phyloP scores from a whole-genome alignment of 2,113 vertebrate genomes.

The Grammomys surdaster region DNA sequence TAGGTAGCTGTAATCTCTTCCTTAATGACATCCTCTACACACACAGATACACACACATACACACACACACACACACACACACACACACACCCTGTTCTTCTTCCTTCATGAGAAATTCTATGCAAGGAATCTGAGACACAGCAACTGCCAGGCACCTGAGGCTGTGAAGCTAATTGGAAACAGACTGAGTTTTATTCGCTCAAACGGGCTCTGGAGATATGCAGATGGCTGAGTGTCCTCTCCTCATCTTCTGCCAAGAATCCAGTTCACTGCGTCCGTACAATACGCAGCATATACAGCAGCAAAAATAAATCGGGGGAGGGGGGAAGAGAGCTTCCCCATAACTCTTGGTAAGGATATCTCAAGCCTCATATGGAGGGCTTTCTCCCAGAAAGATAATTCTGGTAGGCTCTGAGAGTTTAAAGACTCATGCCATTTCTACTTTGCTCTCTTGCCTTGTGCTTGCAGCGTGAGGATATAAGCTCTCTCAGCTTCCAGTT shows the following conservation, averaged over 20 bases:
- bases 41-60: too few species aligned
- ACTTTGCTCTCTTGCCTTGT: too few species aligned
- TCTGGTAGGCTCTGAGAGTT: background rate
- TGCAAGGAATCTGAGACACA: background rate
- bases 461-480: background rate
- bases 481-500: background rate
- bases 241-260: background rate
- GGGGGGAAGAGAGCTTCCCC: background rate
- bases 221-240: background rate
- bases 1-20: background rate
- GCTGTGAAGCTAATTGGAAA: conserved; percentile 26
- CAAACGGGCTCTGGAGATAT: conserved; percentile 38
- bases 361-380: background rate
- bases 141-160: background rate
- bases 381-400: background rate
- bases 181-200: background rate
- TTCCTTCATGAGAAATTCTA: background rate
- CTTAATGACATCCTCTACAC: background rate
- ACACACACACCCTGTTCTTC: too few species aligned
- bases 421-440: background rate
- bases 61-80: too few species aligned
- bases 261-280: background rate
- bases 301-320: too few species aligned
- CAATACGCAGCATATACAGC: background rate
- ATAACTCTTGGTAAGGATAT: background rate